These are phyloP conservation scores for Masnerella sp. DNA, from an alignment of 2,888 invertebrate genomes.

Conservation along the genomic window DNA sequence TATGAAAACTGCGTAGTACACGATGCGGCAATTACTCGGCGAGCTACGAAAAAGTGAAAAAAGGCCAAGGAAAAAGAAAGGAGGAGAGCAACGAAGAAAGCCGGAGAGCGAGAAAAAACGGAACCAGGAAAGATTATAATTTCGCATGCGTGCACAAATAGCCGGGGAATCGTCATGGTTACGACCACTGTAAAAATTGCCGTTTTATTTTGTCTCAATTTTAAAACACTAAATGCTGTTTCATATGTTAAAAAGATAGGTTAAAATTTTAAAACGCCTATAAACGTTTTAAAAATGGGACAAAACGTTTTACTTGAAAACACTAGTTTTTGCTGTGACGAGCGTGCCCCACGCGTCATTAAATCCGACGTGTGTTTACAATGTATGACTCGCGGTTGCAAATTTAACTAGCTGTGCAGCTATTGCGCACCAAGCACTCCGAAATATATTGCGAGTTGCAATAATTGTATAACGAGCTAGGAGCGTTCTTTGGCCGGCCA, in stretches of 20 bases:
- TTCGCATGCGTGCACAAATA: slow-evolving; percentile 27
- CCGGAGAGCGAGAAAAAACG: slow-evolving; percentile 2
- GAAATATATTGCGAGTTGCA: slow-evolving; percentile 15
- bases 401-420: slow-evolving; percentile 36
- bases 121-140: slow-evolving; percentile 17
- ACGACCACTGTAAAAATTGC: no score
- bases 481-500: not conserved
- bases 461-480: slow-evolving; percentile 14
- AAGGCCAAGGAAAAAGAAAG: not conserved
- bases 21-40: slow-evolving; percentile 38
- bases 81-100: not conserved
- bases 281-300: no score
- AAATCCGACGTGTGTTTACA: slow-evolving; percentile 27
- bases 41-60: slow-evolving; percentile 32
- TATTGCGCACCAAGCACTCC: slow-evolving; percentile 25
- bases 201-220: no score
- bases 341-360: slow-evolving; percentile 36
- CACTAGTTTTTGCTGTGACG: no score
- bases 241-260: no score
- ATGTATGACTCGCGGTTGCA: slow-evolving; percentile 13
- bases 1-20: slow-evolving; percentile 33
- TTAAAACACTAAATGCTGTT: no score
- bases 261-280: no score
- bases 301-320: no score
- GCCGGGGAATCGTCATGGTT: slow-evolving; percentile 35